phyloP scores from a whole-genome alignment of 2,113 vertebrate genomes.

The Seriola quinqueradiata region DNA sequence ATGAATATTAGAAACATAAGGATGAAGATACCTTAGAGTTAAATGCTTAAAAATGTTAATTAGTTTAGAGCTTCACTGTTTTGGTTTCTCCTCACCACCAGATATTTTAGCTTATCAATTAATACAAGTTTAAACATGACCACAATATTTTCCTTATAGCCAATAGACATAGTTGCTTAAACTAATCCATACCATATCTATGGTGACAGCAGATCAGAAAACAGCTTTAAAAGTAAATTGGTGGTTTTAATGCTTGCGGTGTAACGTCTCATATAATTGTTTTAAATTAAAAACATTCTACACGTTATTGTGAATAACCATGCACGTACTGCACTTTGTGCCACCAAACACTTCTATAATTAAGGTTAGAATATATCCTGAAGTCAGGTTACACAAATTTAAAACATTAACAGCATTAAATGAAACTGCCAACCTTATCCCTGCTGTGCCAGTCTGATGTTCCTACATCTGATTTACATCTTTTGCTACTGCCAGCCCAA shows the following conservation, averaged over 20 bases:
- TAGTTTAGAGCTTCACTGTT: not conserved
- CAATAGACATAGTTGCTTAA: not conserved
- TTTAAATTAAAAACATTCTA: not conserved
- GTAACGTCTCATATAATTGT: no score
- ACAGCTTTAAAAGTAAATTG: no score
- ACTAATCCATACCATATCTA: not conserved
- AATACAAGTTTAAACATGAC: not conserved
- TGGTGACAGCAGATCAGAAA: not conserved
- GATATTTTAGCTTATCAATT: not conserved
- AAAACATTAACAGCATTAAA: not conserved
- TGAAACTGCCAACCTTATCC: not conserved
- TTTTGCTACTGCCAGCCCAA: not conserved
- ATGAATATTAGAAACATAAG: not conserved
- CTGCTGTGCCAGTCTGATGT: no score
- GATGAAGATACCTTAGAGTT: not conserved
- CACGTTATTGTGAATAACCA: not conserved
- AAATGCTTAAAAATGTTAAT: not conserved
- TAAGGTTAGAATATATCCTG: not conserved
- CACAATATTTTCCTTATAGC: not conserved
- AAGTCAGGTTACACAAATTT: not conserved
- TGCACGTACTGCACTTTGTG: not conserved
- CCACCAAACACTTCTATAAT: not conserved
- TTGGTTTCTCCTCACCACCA: no score
- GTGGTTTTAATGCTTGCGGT: no score
- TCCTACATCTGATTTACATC: not conserved